These are phyloP conservation scores for Tachypleus tridentatus DNA, from an alignment of 1,140 invertebrate genomes.

Conservation along the genomic window DNA sequence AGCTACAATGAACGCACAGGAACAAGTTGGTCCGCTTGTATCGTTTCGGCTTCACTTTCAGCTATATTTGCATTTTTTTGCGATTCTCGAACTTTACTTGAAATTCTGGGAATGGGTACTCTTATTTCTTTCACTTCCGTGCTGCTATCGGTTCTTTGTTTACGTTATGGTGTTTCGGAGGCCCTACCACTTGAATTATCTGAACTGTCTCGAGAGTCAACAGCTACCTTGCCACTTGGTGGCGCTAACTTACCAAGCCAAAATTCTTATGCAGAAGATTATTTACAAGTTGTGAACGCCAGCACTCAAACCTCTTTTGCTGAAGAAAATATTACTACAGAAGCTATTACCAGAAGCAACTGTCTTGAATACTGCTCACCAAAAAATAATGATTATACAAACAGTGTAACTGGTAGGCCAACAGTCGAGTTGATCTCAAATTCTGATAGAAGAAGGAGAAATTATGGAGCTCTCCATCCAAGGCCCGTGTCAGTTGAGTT, in stretches of 20 bases:
- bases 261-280: neutral
- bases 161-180: slow-evolving; percentile 12
- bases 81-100: slow-evolving; percentile 13
- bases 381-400: neutral
- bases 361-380: too few species aligned
- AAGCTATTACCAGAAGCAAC: neutral
- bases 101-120: slow-evolving; percentile 19
- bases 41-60: slow-evolving; percentile 7
- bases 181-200: slow-evolving; percentile 5
- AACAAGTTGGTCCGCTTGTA: slow-evolving; percentile 3
- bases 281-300: neutral
- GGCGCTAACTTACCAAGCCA: neutral
- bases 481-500: slow-evolving; percentile 20
- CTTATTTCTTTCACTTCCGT: slow-evolving; percentile 13
- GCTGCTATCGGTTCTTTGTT: slow-evolving; percentile 14
- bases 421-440: neutral
- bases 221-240: neutral
- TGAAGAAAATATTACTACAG: slow-evolving; percentile 8
- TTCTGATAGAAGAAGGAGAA: neutral
- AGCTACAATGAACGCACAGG: neutral
- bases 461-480: slow-evolving; percentile 7
- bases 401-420: neutral
- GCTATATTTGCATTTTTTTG: slow-evolving; percentile 6
- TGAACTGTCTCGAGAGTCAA: slow-evolving; percentile 7
- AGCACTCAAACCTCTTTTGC: neutral